phyloP scores from a whole-genome alignment of 1,140 invertebrate species.

The Heliconius congener region DNA sequence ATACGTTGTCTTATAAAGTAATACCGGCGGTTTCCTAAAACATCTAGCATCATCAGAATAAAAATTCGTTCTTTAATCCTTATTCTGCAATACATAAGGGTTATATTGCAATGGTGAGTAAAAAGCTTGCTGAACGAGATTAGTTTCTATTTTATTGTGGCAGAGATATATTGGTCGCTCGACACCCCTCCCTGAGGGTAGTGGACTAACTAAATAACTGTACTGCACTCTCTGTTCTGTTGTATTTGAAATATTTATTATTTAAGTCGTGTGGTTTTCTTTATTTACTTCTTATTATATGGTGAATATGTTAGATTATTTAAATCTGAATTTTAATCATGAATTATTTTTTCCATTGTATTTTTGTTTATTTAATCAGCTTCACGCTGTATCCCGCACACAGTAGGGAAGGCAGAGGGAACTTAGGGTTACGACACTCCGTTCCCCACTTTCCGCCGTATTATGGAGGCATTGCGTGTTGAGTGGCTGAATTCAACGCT shows the following conservation, averaged over 20 bases:
- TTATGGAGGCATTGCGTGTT: no score
- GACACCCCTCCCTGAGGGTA: slow-evolving; percentile 32
- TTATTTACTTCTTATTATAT: background rate
- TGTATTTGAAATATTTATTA: slow-evolving; percentile 13
- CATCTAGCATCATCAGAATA: background rate
- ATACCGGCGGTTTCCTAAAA: slow-evolving; percentile 24
- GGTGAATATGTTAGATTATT: background rate
- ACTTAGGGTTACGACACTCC: no score
- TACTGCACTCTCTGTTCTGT: slow-evolving; percentile 1
- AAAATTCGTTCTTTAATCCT: background rate
- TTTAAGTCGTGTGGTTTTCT: background rate
- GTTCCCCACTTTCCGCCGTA: no score
- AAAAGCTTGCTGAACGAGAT: slow-evolving; percentile 27
- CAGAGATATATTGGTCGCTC: slow-evolving; percentile 38
- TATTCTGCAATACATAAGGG: background rate
- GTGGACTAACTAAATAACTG: slow-evolving; percentile 33
- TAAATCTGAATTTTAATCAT: no score
- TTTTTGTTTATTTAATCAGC: no score
- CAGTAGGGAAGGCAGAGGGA: no score
- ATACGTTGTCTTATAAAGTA: slow-evolving; percentile 6
- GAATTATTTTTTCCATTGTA: background rate
- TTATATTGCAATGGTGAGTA: slow-evolving; percentile 8
- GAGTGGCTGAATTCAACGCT: no score
- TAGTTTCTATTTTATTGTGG: slow-evolving; percentile 42
- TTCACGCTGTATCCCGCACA: no score